Percentiles rank a stretch among this genome's conserved stretches.
These are phyloP conservation scores for Microplitis demolitor DNA, from an alignment of 1,140 invertebrate species.

Conservation along the genomic window DNA sequence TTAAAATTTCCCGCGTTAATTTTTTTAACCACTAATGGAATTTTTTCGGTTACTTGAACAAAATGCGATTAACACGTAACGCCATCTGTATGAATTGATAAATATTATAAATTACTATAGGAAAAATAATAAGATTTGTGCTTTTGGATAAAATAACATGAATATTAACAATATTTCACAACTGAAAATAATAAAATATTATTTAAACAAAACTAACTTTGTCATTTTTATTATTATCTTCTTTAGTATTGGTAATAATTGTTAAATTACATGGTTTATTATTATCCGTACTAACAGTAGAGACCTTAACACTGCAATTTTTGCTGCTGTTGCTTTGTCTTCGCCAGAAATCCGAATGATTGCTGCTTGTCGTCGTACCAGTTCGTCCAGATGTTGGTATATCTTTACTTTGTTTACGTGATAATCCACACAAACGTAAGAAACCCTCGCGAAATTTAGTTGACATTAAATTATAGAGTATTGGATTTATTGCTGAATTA, in stretches of 20 bases:
- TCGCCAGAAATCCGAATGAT: conserved; percentile 48
- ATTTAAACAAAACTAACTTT: conserved; percentile 48
- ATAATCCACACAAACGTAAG: conserved; percentile 64
- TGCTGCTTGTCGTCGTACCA: conserved; percentile 45
- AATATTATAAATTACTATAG: too few species aligned
- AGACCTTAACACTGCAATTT: conserved; percentile 40
- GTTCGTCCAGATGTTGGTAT: conserved; percentile 39
- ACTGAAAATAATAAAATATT: neutral
- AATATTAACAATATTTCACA: too few species aligned
- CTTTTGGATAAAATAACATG: too few species aligned
- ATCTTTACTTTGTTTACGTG: conserved; percentile 34
- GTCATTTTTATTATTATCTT: conserved; percentile 37
- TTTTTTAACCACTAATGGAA: too few species aligned
- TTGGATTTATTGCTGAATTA: conserved; percentile 89
- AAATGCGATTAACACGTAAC: too few species aligned
- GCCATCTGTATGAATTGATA: too few species aligned
- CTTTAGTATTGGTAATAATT: conserved; percentile 38
- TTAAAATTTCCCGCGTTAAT: too few species aligned
- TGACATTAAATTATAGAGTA: conserved; percentile 90
- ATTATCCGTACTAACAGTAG: conserved; percentile 31
- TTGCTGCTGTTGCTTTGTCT: conserved; percentile 47
- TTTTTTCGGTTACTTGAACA: too few species aligned
- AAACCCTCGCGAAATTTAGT: conserved; percentile 88
- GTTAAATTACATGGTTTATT: conserved; percentile 39
- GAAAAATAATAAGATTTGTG: too few species aligned